Evolutionary conservation across 1,140 invertebrate genomes (phyloP).

Genomic region (Rhynchophorus ferrugineus): DNA sequence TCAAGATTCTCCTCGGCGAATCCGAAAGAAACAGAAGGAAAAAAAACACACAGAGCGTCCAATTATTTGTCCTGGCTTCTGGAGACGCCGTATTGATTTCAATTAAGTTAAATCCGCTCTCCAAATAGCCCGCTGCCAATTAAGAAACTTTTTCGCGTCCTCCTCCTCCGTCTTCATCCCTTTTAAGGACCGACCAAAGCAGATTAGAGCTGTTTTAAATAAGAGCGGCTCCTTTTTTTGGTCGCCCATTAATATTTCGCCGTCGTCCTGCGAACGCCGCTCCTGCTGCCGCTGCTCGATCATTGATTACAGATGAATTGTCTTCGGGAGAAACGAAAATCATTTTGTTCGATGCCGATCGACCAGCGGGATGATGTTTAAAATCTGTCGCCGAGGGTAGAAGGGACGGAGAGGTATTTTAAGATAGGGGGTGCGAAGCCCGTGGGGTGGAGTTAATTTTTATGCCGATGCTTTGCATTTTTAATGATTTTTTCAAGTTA

Average conservation of each 20-base stretch:
- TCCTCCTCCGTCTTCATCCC: background rate
- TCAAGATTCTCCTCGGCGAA: too few relatives aligned
- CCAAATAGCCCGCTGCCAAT: background rate
- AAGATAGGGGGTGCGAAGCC: too few relatives aligned
- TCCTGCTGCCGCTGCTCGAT: too few relatives aligned
- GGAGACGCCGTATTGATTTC: background rate
- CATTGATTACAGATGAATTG: background rate
- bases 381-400: background rate
- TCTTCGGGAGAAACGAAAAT: background rate
- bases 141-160: background rate
- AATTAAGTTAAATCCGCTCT: background rate
- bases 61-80: background rate
- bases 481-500: too few relatives aligned
- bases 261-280: background rate
- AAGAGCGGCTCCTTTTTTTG: background rate
- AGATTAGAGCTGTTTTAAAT: background rate
- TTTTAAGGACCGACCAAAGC: background rate
- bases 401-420: background rate
- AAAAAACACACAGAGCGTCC: background rate
- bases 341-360: background rate
- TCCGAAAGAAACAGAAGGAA: background rate
- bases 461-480: too few relatives aligned
- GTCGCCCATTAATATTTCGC: background rate
- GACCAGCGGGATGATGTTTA: too few relatives aligned
- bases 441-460: too few relatives aligned